A percentile compares a stretch with the other conserved stretches of the same genome.
Evolutionary conservation across 2,888 invertebrate species (phyloP).

Genomic region (Allygus modestus): DNA sequence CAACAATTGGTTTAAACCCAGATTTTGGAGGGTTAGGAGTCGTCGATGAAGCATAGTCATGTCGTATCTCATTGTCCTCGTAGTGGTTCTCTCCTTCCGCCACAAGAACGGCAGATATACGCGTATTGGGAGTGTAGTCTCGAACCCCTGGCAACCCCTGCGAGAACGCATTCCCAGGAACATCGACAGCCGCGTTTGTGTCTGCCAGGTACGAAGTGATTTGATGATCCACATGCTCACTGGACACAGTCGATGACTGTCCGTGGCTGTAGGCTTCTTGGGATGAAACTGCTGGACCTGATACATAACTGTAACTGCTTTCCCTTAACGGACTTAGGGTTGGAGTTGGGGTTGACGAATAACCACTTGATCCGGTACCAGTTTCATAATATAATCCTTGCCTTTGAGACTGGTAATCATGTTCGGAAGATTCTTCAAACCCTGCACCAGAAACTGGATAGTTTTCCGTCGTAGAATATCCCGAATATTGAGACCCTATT

Average conservation of each 20-base stretch:
- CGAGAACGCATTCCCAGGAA: constrained; percentile 62
- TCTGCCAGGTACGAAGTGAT: constrained; percentile 68
- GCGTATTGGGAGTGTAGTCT: constrained; percentile 64
- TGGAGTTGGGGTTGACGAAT: background rate
- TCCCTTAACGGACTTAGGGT: background rate
- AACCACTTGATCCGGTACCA: background rate
- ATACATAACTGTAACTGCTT: background rate
- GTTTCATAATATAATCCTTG: background rate
- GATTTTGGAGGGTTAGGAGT: constrained; percentile 61
- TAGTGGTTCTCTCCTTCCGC: constrained; percentile 66
- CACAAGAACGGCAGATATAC: constrained; percentile 69
- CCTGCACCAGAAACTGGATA: background rate
- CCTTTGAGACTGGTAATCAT: background rate
- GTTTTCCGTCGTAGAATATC: background rate
- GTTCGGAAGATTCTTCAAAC: background rate
- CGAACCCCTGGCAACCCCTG: constrained; percentile 40
- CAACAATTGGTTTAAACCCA: constrained; percentile 67
- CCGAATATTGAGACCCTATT: background rate
- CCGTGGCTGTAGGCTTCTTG: background rate
- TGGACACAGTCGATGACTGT: constrained; percentile 15
- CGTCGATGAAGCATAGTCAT: constrained; percentile 33
- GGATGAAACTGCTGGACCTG: background rate
- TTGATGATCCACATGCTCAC: constrained; percentile 47
- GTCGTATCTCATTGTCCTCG: constrained; percentile 64
- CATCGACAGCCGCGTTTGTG: constrained; percentile 66